Evolutionary conservation across 2,113 vertebrate genomes (phyloP).

Genomic region (Bombycilla garrulus): DNA sequence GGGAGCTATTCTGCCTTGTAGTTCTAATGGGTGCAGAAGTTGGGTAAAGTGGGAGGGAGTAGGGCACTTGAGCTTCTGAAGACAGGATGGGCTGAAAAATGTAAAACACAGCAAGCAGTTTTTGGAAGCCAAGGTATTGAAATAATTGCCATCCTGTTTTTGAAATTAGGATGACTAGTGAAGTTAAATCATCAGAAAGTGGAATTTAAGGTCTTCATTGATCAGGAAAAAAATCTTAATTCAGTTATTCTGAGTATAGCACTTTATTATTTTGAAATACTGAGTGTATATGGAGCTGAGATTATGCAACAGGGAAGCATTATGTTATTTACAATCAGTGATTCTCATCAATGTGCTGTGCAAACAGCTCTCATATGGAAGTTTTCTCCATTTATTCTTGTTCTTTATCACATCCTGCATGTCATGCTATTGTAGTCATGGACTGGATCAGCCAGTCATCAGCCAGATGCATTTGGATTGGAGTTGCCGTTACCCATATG

Average conservation of each 20-base stretch:
- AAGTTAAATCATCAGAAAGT: not conserved
- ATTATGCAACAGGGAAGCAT: not conserved
- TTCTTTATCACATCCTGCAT: not conserved
- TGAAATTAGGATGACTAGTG: not conserved
- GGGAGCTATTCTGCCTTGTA: not conserved
- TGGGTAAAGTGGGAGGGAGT: not conserved
- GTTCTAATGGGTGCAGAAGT: not conserved
- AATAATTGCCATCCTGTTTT: not conserved
- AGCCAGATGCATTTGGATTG: not conserved
- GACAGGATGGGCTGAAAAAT: not conserved
- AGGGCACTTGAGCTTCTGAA: not conserved
- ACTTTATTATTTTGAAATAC: not conserved
- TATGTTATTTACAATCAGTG: not conserved
- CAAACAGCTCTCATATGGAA: not conserved
- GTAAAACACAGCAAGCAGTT: not conserved
- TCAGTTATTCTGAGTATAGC: not conserved
- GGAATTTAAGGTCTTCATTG: not conserved
- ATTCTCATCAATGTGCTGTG: not conserved
- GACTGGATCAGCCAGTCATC: not conserved
- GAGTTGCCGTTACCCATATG: not conserved
- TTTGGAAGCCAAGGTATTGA: not conserved
- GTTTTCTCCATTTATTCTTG: not conserved
- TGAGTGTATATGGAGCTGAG: not conserved
- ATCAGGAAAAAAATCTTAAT: not conserved
- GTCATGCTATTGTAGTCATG: not conserved